Evolutionary conservation across 2,113 vertebrate genomes (phyloP).

Genomic region (Alexandromys fortis): DNA sequence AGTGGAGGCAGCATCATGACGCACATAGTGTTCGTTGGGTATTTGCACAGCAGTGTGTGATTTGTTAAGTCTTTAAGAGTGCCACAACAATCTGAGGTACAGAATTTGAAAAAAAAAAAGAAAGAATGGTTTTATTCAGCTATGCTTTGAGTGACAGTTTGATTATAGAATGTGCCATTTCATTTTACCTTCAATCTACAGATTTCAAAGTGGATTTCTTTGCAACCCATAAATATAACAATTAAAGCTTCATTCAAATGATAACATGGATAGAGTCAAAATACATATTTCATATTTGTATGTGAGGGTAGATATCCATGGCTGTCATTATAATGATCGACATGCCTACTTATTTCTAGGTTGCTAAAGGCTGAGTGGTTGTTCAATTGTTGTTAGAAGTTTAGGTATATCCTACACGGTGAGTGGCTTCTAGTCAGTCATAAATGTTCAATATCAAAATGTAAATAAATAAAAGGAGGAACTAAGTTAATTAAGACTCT

Average conservation of each 20-base stretch:
- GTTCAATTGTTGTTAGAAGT: slow-evolving; percentile 7
- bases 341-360: background rate
- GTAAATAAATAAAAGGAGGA: background rate
- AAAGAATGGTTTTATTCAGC: background rate
- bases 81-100: background rate
- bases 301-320: background rate
- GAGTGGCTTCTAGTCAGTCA: background rate
- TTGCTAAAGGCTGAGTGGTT: slow-evolving; percentile 1
- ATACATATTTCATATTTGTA: slow-evolving; percentile 5
- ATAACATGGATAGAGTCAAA: background rate
- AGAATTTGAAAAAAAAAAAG: background rate
- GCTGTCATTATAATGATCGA: background rate
- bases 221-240: slow-evolving; percentile 44
- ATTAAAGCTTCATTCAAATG: slow-evolving; percentile 15
- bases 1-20: background rate
- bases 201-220: slow-evolving; percentile 38
- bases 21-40: slow-evolving; percentile 9
- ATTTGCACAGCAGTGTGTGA: slow-evolving; percentile 14
- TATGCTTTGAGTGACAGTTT: slow-evolving; percentile 39
- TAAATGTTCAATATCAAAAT: slow-evolving; percentile 41
- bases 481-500: background rate
- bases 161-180: slow-evolving; percentile 46
- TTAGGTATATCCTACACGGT: background rate
- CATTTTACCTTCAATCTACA: slow-evolving; percentile 50
- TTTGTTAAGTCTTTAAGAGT: slow-evolving; percentile 38